Percentiles rank a stretch among this genome's conserved stretches.
Conservation (phyloP, 2,797 vertebrate species). For the Sebastes trivittatus region DNA sequence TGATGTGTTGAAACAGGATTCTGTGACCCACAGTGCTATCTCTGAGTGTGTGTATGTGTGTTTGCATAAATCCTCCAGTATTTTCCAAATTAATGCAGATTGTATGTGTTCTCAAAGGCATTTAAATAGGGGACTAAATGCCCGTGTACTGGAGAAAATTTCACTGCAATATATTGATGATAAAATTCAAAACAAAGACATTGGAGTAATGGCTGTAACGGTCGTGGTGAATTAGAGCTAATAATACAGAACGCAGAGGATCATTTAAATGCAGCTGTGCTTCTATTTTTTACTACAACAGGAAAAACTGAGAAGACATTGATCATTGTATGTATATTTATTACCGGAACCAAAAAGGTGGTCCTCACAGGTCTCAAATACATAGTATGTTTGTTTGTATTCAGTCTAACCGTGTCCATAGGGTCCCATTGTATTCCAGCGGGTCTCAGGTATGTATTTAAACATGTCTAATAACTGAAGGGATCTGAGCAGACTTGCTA, state of each 20-base stretch:
- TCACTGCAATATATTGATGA: background rate
- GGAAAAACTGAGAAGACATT: background rate
- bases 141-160: background rate
- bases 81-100: background rate
- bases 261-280: background rate
- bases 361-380: background rate
- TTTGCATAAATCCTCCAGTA: background rate
- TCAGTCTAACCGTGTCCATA: background rate
- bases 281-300: background rate
- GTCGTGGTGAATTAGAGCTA: background rate
- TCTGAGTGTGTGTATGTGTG: background rate
- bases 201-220: background rate
- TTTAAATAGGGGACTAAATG: background rate
- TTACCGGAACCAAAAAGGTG: background rate
- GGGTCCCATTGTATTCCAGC: background rate
- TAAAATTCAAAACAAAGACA: background rate
- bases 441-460: background rate
- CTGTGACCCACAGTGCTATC: background rate
- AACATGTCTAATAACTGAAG: background rate
- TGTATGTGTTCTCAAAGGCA: background rate
- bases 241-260: background rate
- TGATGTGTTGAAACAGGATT: slow-evolving; percentile 24
- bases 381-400: background rate
- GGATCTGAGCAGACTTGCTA: background rate
- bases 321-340: background rate